These are phyloP conservation scores for Amblyjoppa fuscipennis DNA, from an alignment of 2,888 invertebrate genomes.

Conservation along the genomic window DNA sequence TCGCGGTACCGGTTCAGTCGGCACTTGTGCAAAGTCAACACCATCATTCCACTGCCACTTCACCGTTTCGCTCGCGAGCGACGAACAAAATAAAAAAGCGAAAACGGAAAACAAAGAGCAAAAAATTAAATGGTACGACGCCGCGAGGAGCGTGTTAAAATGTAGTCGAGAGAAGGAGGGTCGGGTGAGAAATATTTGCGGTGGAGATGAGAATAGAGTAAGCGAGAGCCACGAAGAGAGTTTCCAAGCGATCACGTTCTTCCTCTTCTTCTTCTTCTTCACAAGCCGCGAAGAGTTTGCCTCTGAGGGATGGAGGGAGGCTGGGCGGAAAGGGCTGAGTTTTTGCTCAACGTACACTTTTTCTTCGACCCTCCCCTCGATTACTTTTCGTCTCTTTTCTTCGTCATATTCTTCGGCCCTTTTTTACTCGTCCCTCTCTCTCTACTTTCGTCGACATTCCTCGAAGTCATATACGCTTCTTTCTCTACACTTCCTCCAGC, in stretches of 20 bases:
- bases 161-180: slow-evolving; percentile 31
- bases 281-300: slow-evolving; percentile 30
- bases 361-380: slow-evolving; percentile 1
- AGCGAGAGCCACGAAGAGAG: slow-evolving; percentile 19
- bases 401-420: slow-evolving; percentile 52
- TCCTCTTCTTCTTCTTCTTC: slow-evolving; percentile 51
- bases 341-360: slow-evolving; percentile 9
- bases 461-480: slow-evolving; percentile 36
- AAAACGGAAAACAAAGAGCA: slow-evolving; percentile 24
- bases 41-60: slow-evolving; percentile 60
- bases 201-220: slow-evolving; percentile 41
- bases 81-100: slow-evolving; percentile 58
- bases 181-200: slow-evolving; percentile 48
- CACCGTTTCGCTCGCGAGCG: slow-evolving; percentile 73
- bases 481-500: slow-evolving; percentile 59
- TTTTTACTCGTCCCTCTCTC: slow-evolving; percentile 60
- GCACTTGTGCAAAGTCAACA: background rate
- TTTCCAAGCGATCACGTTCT: slow-evolving; percentile 44
- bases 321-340: background rate
- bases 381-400: slow-evolving; percentile 18
- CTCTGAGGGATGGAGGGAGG: background rate
- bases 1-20: background rate
- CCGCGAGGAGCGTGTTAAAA: slow-evolving; percentile 18
- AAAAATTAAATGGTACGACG: slow-evolving; percentile 22
- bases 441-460: slow-evolving; percentile 25